Evolutionary conservation across 1,140 invertebrate genomes (phyloP).

Genomic region (Drosophila parabipectinata): DNA sequence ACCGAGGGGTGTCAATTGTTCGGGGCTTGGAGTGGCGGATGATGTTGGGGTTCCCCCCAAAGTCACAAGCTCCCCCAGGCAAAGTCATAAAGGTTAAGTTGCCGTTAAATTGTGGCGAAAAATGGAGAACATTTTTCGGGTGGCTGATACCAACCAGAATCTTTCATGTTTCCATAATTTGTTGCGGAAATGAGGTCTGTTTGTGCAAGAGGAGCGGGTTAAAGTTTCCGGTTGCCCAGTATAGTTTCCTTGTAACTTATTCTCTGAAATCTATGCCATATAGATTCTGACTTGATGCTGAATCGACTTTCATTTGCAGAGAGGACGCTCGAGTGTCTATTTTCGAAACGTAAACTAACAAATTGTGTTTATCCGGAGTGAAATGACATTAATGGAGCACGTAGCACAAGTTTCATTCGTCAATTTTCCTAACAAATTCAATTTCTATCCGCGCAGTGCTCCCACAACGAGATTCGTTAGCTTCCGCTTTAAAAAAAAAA

Average conservation of each 20-base stretch:
- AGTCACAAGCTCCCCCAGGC: constrained; percentile 10
- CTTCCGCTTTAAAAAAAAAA: constrained; percentile 20
- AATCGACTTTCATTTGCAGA: not conserved
- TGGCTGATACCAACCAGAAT: constrained; percentile 16
- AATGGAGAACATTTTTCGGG: constrained; percentile 38
- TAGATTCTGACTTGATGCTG: not conserved
- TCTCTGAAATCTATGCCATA: too few relatives aligned
- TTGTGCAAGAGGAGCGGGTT: not conserved
- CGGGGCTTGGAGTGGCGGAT: not conserved
- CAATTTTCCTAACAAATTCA: constrained; percentile 55
- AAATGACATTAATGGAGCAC: constrained; percentile 46
- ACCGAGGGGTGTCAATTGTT: constrained; percentile 42
- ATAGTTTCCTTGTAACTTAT: not conserved
- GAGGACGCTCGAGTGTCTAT: constrained; percentile 10
- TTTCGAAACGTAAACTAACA: constrained; percentile 9
- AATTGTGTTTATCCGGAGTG: constrained; percentile 20
- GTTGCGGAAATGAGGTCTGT: constrained; percentile 8
- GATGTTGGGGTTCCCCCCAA: not conserved
- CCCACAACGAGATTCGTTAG: constrained; percentile 32
- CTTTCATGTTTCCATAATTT: constrained; percentile 29
- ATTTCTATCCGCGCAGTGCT: constrained; percentile 39
- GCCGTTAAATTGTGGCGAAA: constrained; percentile 63
- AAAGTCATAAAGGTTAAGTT: constrained; percentile 38
- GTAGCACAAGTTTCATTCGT: constrained; percentile 50
- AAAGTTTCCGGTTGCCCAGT: not conserved